phyloP scores from a whole-genome alignment of 2,797 vertebrate species.

The Denticeps clupeoides region DNA sequence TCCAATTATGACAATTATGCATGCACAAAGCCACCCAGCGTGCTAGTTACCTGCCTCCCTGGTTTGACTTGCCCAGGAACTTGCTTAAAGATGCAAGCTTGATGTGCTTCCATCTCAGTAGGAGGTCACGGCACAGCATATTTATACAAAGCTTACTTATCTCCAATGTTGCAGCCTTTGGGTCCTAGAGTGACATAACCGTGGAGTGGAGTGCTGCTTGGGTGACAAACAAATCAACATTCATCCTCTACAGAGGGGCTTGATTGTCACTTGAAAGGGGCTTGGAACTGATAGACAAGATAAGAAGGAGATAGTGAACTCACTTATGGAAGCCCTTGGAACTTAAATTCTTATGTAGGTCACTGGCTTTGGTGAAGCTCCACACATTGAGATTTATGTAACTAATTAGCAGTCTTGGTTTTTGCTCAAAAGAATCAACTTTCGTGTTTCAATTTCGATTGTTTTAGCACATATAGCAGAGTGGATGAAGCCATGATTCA shows the following conservation, averaged over 20 bases:
- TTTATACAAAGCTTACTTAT: constrained; percentile 51
- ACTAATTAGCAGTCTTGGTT: too few relatives aligned
- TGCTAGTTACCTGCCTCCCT: constrained; percentile 32
- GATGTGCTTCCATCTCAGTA: constrained; percentile 43
- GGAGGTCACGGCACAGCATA: constrained; percentile 52
- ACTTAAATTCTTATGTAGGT: too few relatives aligned
- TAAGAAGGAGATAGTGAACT: constrained; percentile 32
- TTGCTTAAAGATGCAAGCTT: constrained; percentile 52
- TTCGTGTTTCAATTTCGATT: too few relatives aligned
- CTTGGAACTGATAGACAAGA: constrained; percentile 28
- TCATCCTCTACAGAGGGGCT: constrained; percentile 39
- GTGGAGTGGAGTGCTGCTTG: too few relatives aligned
- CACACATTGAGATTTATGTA: constrained; percentile 36
- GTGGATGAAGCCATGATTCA: constrained; percentile 42
- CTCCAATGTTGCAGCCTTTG: constrained; percentile 37
- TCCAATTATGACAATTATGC: constrained; percentile 24
- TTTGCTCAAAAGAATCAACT: too few relatives aligned
- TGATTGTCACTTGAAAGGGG: constrained; percentile 43
- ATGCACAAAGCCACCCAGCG: constrained; percentile 26
- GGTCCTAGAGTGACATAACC: constrained; percentile 16
- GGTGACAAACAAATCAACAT: constrained; percentile 39
- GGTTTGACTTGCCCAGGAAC: constrained; percentile 44
- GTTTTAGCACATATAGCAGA: too few relatives aligned
- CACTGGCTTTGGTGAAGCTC: constrained; percentile 24
- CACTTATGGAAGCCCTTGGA: constrained; percentile 37